phyloP scores from a whole-genome alignment of 2,888 invertebrate genomes.

The Clostera curtula region DNA sequence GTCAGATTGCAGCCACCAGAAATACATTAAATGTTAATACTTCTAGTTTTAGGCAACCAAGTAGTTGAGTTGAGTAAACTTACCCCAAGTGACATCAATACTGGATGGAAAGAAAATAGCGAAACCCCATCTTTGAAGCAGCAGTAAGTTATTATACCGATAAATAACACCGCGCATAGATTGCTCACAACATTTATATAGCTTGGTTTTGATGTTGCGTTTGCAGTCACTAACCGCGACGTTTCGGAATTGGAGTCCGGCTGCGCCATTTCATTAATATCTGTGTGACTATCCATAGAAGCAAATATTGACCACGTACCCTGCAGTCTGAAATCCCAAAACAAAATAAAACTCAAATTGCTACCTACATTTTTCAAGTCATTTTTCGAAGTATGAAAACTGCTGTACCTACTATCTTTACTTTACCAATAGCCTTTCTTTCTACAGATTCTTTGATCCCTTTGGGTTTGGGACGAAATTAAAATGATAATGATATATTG shows the following conservation, averaged over 20 bases:
- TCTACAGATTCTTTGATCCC: too few species aligned
- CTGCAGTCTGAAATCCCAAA: too few species aligned
- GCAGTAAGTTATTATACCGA: constrained; percentile 49
- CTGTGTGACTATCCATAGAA: constrained; percentile 18
- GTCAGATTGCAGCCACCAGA: too few species aligned
- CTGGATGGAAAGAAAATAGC: constrained; percentile 66
- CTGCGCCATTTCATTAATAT: constrained; percentile 35
- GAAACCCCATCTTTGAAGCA: constrained; percentile 46
- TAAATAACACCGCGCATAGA: constrained; percentile 43
- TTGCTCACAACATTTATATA: constrained; percentile 56
- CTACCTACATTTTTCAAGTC: too few species aligned
- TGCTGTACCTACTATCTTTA: too few species aligned
- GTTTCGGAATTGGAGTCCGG: constrained; percentile 48
- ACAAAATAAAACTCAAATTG: too few species aligned
- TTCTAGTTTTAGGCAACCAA: not conserved
- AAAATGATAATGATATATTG: too few species aligned
- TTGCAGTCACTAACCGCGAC: constrained; percentile 47
- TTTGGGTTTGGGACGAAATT: too few species aligned
- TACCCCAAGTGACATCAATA: constrained; percentile 63
- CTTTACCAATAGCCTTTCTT: too few species aligned
- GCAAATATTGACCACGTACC: too few species aligned
- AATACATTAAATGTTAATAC: not conserved
- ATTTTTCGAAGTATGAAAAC: too few species aligned
- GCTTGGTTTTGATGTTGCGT: constrained; percentile 40
- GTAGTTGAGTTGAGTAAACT: constrained; percentile 19